A percentile compares a stretch with the other conserved stretches of the same genome.
phyloP scores from a whole-genome alignment of 1,140 invertebrate genomes.

The Penaeus vannamei region DNA sequence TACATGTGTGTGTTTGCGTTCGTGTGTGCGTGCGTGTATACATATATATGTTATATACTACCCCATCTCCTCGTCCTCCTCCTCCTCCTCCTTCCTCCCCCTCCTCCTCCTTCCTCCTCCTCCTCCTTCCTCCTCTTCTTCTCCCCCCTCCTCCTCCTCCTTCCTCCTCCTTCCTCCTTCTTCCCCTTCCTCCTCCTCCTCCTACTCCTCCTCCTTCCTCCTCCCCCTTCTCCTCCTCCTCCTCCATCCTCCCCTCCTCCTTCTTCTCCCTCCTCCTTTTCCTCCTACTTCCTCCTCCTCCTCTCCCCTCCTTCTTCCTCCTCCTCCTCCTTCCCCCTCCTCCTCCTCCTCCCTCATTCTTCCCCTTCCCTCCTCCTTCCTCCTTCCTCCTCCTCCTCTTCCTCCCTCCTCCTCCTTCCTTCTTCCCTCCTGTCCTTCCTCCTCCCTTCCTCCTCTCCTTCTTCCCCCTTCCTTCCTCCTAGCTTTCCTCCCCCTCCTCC shows the following conservation, averaged over 20 bases:
- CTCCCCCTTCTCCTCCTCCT: not conserved
- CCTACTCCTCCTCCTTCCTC: not conserved
- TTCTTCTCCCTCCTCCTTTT: not conserved
- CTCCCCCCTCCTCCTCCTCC: not conserved
- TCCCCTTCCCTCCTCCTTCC: not conserved
- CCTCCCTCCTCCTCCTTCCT: not conserved
- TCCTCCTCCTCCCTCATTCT: not conserved
- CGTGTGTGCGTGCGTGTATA: too few relatives aligned
- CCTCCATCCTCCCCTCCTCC: not conserved
- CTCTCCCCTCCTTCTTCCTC: not conserved
- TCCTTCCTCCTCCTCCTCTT: not conserved
- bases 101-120: not conserved
- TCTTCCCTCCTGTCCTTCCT: not conserved
- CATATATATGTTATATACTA: not conserved
- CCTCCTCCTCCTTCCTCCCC: not conserved
- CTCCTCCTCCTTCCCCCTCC: not conserved
- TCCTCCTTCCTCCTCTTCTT: not conserved
- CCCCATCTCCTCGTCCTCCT: not conserved
- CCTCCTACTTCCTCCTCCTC: not conserved
- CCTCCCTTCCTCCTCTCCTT: not conserved
- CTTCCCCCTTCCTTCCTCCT: not conserved
- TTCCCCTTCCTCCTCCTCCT: not conserved
- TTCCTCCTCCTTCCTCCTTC: not conserved
- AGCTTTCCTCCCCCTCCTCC: too few relatives aligned
- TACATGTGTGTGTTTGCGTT: too few relatives aligned